Conservation (phyloP, 1,140 invertebrate genomes). For the Trachymyrmex cornetzi region DNA sequence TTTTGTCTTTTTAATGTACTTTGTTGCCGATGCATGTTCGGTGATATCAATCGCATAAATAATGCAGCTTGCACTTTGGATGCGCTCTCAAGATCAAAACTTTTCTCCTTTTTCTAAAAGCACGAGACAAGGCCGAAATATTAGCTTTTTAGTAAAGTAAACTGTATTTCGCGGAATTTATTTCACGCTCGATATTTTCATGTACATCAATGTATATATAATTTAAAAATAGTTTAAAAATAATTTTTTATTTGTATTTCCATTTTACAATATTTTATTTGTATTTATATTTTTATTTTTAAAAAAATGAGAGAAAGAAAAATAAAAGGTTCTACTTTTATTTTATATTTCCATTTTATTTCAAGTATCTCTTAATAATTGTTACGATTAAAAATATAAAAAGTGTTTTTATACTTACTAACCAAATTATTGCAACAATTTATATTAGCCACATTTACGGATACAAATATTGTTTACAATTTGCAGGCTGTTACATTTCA, state of each 20-base stretch:
- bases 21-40: conserved; percentile 3
- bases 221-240: not conserved
- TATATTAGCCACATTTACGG: not conserved
- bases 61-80: conserved; percentile 18
- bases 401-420: not conserved
- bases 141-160: not conserved
- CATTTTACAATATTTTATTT: too few species aligned
- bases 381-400: not conserved
- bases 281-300: not conserved
- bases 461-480: not conserved
- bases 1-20: conserved; percentile 37
- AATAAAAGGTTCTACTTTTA: not conserved
- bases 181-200: not conserved
- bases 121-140: not conserved
- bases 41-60: conserved; percentile 36
- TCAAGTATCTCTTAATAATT: not conserved
- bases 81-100: not conserved
- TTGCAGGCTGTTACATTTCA: not conserved
- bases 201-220: not conserved
- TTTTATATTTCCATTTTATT: conserved; percentile 27
- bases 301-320: not conserved
- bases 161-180: not conserved
- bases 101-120: not conserved
- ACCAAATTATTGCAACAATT: not conserved
- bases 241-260: not conserved